Evolutionary conservation across 2,797 vertebrate genomes (phyloP).

Genomic region (Spinibarbus caldwelli): DNA sequence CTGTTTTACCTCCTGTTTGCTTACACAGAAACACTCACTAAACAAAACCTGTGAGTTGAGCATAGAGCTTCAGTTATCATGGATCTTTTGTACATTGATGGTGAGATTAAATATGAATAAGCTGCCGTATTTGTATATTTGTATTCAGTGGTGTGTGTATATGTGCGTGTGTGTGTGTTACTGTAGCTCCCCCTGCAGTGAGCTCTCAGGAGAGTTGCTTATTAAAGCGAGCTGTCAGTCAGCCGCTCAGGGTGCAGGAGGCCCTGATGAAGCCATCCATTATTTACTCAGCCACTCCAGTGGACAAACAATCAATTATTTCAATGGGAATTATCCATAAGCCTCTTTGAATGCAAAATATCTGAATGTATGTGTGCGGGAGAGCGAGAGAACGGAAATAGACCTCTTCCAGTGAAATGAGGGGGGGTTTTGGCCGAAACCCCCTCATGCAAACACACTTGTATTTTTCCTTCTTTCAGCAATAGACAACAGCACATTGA

Average conservation of each 20-base stretch:
- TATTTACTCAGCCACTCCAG: conserved; percentile 71
- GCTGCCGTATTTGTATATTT: conserved; percentile 37
- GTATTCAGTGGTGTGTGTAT: conserved; percentile 20
- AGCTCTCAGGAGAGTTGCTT: conserved; percentile 54
- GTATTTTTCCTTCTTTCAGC: conserved; percentile 4
- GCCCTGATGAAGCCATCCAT: conserved; percentile 76
- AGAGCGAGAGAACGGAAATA: conserved; percentile 5
- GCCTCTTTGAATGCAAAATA: conserved; percentile 67
- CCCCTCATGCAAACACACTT: conserved; percentile 9
- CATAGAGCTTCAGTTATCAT: conserved; percentile 33
- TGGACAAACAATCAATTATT: conserved; percentile 76
- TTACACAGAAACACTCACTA: conserved; percentile 36
- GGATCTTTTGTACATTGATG: conserved; percentile 45
- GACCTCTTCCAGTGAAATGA: neutral
- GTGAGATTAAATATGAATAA: conserved; percentile 48
- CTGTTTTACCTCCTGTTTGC: conserved; percentile 32
- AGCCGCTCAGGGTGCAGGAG: conserved; percentile 58
- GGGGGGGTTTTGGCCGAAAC: neutral
- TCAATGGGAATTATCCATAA: conserved; percentile 72
- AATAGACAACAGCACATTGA: conserved; percentile 41
- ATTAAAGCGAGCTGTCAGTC: conserved; percentile 66
- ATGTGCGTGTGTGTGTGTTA: conserved; percentile 39
- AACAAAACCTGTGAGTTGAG: conserved; percentile 21
- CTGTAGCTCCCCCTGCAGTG: conserved; percentile 50
- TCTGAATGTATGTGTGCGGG: neutral